phyloP scores from a whole-genome alignment of 2,888 invertebrate genomes.

The Drosophila mercatorum region DNA sequence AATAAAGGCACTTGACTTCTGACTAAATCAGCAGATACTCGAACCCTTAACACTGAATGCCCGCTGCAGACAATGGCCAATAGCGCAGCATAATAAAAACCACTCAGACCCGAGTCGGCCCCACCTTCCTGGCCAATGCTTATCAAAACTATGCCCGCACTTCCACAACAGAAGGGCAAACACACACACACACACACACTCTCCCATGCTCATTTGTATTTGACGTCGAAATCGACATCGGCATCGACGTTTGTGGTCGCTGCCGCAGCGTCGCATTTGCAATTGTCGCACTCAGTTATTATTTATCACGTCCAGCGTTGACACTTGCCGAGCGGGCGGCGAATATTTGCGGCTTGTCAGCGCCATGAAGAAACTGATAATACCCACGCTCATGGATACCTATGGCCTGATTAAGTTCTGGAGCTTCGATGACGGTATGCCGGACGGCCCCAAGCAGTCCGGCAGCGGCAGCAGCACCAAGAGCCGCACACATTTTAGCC shows the following conservation, averaged over 20 bases:
- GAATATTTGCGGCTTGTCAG: slow-evolving; percentile 6
- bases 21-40: slow-evolving; percentile 35
- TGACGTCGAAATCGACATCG: slow-evolving; percentile 22
- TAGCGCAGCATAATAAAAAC: slow-evolving; percentile 37
- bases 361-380: slow-evolving; percentile 78
- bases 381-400: slow-evolving; percentile 79
- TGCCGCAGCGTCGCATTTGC: slow-evolving; percentile 35
- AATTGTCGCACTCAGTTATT: slow-evolving; percentile 75
- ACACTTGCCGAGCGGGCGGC: slow-evolving; percentile 66
- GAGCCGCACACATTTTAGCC: slow-evolving; percentile 14
- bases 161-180: slow-evolving; percentile 43
- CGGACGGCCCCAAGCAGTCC: slow-evolving; percentile 31
- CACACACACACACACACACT: slow-evolving; percentile 27
- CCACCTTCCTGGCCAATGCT: slow-evolving; percentile 21
- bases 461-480: slow-evolving; percentile 1
- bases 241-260: slow-evolving; percentile 14
- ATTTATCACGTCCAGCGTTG: slow-evolving; percentile 77
- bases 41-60: slow-evolving; percentile 32
- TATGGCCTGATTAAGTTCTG: slow-evolving; percentile 81
- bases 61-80: slow-evolving; percentile 52
- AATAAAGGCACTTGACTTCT: slow-evolving; percentile 63
- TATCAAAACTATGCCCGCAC: slow-evolving; percentile 33
- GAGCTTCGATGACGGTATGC: slow-evolving; percentile 77
- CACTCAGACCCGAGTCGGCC: slow-evolving; percentile 6
- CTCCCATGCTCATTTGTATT: slow-evolving; percentile 34